Evolutionary conservation across 2,797 vertebrate species (phyloP).

Genomic region (Gymnothorax javanicus): DNA sequence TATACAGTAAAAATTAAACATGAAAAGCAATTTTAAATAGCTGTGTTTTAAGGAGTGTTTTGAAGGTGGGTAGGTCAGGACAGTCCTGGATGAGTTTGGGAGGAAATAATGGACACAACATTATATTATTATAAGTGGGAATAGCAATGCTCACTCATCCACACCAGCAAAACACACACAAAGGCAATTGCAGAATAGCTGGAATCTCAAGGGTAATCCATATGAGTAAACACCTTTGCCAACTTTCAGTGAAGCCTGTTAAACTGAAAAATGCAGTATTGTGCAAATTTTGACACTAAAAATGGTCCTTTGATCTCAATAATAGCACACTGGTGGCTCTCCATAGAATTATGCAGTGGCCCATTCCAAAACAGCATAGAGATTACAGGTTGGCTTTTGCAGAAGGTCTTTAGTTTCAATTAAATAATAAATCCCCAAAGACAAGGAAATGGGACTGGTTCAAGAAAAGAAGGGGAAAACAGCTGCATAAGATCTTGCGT

Average conservation of each 20-base stretch:
- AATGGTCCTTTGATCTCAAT: neutral
- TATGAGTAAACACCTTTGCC: neutral
- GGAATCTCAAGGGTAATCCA: neutral
- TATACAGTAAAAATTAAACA: too few relatives aligned
- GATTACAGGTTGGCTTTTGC: conserved; percentile 1
- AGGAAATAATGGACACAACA: too few relatives aligned
- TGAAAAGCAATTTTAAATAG: too few relatives aligned
- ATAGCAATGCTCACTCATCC: neutral
- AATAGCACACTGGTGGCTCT: conserved; percentile 8
- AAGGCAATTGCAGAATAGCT: neutral
- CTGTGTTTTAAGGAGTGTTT: too few relatives aligned
- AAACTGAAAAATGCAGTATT: neutral
- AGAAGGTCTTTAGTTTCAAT: neutral
- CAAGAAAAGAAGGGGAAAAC: neutral
- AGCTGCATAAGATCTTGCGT: neutral
- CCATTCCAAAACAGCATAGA: neutral
- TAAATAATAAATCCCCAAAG: neutral
- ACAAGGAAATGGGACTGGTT: neutral
- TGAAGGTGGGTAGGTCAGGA: too few relatives aligned
- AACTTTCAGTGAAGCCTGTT: neutral
- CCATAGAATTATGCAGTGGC: neutral
- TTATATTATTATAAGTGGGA: too few relatives aligned
- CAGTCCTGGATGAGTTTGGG: too few relatives aligned
- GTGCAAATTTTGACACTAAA: neutral
- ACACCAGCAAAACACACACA: neutral